phyloP scores from a whole-genome alignment of 2,888 invertebrate genomes.

The Nezara viridula region DNA sequence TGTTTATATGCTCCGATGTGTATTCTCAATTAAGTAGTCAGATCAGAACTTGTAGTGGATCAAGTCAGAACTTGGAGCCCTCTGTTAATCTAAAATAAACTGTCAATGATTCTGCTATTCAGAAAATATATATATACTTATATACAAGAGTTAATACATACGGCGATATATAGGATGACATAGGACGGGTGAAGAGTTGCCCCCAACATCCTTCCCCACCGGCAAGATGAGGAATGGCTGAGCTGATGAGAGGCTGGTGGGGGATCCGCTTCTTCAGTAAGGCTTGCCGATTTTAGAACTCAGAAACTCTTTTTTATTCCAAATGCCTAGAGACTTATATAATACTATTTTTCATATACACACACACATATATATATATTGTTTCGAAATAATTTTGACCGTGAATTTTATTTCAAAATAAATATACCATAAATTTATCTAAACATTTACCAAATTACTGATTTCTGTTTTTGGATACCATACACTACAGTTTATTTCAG shows the following conservation, averaged over 20 bases:
- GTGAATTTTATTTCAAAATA: no score
- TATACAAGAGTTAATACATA: neutral
- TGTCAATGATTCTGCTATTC: neutral
- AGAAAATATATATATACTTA: neutral
- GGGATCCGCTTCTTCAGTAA: neutral
- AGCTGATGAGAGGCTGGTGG: neutral
- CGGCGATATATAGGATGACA: slow-evolving; percentile 22
- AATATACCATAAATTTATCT: no score
- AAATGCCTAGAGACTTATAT: neutral
- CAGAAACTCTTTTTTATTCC: neutral
- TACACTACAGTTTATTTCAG: no score
- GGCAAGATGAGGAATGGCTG: slow-evolving; percentile 12
- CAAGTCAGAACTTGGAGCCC: neutral
- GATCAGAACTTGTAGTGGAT: no score
- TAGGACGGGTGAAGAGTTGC: neutral
- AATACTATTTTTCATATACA: no score
- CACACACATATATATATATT: no score
- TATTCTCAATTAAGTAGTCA: neutral
- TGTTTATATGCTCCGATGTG: no score
- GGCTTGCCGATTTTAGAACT: neutral
- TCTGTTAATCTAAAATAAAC: neutral
- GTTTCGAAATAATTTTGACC: no score
- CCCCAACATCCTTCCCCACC: slow-evolving; percentile 24
- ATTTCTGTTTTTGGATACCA: no score
- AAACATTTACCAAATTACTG: no score